phyloP scores from a whole-genome alignment of 2,113 vertebrate species.

The Rousettus leschenaultii region DNA sequence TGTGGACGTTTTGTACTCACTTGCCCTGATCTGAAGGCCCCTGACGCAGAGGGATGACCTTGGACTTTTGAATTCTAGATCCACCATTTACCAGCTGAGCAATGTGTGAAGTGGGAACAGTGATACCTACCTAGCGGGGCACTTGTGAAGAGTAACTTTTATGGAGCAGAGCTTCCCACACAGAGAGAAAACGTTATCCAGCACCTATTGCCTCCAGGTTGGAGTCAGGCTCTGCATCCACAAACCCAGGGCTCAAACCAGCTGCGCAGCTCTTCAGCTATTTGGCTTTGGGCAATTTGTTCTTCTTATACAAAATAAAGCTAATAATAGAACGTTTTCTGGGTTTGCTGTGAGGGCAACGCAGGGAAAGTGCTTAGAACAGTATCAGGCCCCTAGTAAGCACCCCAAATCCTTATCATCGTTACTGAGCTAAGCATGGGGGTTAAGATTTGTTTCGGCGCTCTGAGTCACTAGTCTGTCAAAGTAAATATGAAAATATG shows the following conservation, averaged over 20 bases:
- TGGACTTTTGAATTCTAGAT: neutral
- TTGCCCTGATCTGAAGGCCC: neutral
- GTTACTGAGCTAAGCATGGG: neutral
- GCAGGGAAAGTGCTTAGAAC: neutral
- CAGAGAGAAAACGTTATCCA: neutral
- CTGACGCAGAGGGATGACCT: neutral
- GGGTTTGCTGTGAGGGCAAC: neutral
- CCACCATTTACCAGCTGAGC: neutral
- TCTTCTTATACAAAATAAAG: slow-evolving; percentile 43
- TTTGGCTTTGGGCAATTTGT: slow-evolving; percentile 36
- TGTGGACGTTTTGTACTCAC: neutral
- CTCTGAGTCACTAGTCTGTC: neutral
- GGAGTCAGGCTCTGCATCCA: neutral
- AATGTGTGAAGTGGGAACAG: neutral
- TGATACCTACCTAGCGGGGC: neutral
- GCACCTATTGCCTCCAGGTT: neutral
- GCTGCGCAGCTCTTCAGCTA: neutral
- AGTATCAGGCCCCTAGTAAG: neutral
- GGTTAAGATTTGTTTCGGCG: neutral
- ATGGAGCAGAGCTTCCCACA: neutral
- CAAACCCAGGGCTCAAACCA: neutral
- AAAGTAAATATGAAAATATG: slow-evolving; percentile 28
- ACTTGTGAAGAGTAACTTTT: neutral
- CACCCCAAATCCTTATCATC: neutral
- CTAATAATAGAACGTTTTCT: slow-evolving; percentile 43